Conservation (phyloP, 2,797 vertebrate species). For the Allenopithecus nigroviridis region DNA sequence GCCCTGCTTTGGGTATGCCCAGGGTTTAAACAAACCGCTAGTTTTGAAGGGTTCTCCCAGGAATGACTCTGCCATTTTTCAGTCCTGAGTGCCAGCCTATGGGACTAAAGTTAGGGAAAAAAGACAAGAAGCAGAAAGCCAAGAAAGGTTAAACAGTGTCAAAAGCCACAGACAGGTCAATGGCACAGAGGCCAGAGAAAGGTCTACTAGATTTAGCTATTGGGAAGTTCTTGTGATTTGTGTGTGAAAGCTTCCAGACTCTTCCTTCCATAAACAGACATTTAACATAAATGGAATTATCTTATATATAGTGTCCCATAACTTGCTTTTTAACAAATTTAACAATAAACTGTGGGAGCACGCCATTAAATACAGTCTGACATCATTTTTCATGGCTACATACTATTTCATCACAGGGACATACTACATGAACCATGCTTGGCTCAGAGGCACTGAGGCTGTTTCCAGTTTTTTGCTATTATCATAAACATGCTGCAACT, state of each 20-base stretch:
- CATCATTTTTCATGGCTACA: slow-evolving; percentile 46
- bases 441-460: slow-evolving; percentile 6
- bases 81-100: slow-evolving; percentile 30
- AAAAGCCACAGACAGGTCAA: slow-evolving; percentile 36
- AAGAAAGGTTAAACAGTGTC: slow-evolving; percentile 48
- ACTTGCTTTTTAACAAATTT: slow-evolving; percentile 20
- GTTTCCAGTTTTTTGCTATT: slow-evolving; percentile 15
- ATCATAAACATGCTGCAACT: slow-evolving; percentile 8
- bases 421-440: slow-evolving; percentile 33
- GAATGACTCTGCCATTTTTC: slow-evolving; percentile 48
- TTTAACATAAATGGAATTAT: slow-evolving; percentile 22
- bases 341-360: neutral
- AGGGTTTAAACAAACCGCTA: slow-evolving; percentile 22
- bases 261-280: slow-evolving; percentile 48
- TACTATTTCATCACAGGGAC: slow-evolving; percentile 31
- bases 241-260: slow-evolving; percentile 46
- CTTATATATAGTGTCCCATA: neutral
- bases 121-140: slow-evolving; percentile 38
- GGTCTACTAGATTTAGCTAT: slow-evolving; percentile 38
- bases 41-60: slow-evolving; percentile 59
- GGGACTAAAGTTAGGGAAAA: slow-evolving; percentile 57
- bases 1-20: neutral
- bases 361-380: neutral
- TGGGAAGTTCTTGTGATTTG: slow-evolving; percentile 5
- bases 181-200: slow-evolving; percentile 35